A percentile compares a stretch with the other conserved stretches of the same genome.
Conservation (phyloP, 2,113 vertebrate genomes). For the Ochotona curzoniae region DNA sequence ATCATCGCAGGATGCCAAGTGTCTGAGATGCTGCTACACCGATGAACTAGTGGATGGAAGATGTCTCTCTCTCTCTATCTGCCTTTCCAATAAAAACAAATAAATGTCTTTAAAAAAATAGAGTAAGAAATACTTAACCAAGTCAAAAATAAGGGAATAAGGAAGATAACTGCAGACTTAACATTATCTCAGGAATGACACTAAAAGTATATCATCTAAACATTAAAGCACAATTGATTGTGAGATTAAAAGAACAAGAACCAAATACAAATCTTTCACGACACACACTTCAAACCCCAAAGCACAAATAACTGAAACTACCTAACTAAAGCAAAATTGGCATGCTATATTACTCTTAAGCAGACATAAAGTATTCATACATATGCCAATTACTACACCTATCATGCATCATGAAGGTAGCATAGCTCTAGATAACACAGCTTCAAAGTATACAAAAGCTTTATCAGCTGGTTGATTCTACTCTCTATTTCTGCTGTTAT, state of each 20-base stretch:
- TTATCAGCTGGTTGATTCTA: background rate
- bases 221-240: constrained; percentile 24
- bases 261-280: background rate
- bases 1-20: too few species aligned
- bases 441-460: background rate
- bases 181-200: background rate
- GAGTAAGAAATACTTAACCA: background rate
- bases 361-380: background rate
- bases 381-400: background rate
- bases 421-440: background rate
- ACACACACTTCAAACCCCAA: constrained; percentile 2
- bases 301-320: background rate
- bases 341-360: background rate
- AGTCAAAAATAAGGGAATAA: background rate
- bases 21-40: too few species aligned
- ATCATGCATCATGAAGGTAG: background rate
- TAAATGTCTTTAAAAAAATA: background rate
- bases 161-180: background rate
- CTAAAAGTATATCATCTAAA: constrained; percentile 33
- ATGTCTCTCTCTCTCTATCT: too few species aligned
- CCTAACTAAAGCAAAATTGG: background rate
- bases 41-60: too few species aligned
- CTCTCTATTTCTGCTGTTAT: background rate
- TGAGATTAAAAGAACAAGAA: constrained; percentile 23
- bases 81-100: background rate